A percentile compares a stretch with the other conserved stretches of the same genome.
Evolutionary conservation across 2,113 vertebrate species (phyloP).

Genomic region (Canis aureus): DNA sequence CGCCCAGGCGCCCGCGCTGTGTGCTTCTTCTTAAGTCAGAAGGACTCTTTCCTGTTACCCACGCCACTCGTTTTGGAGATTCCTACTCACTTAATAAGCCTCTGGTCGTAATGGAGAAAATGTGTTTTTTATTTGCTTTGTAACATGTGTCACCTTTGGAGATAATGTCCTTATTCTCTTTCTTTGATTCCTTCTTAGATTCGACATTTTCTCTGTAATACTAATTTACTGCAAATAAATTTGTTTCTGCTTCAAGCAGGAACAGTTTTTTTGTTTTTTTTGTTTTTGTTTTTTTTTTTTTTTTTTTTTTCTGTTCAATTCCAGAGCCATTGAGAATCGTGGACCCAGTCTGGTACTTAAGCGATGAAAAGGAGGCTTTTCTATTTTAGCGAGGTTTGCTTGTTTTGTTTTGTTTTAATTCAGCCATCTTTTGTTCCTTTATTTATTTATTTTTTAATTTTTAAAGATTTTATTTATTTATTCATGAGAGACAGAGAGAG

Average conservation of each 20-base stretch:
- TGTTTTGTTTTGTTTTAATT: too few species aligned
- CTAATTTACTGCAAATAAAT: not conserved
- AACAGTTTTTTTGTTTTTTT: too few species aligned
- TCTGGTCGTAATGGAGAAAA: not conserved
- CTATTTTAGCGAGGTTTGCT: too few species aligned
- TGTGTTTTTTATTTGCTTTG: conserved; percentile 3
- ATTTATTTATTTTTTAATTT: too few species aligned
- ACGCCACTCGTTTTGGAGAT: conserved; percentile 46
- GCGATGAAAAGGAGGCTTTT: too few species aligned
- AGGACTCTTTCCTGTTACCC: not conserved
- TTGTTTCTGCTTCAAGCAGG: not conserved
- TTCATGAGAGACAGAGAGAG: too few species aligned
- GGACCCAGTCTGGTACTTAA: too few species aligned
- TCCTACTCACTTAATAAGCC: not conserved
- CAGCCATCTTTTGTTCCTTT: too few species aligned
- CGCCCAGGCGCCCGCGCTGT: not conserved
- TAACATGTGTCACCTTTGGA: conserved; percentile 44
- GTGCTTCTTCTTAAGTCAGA: not conserved
- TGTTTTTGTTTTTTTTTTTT: too few species aligned
- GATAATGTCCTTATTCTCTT: not conserved
- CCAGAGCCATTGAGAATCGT: too few species aligned
- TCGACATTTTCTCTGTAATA: conserved; percentile 33
- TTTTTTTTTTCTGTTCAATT: too few species aligned
- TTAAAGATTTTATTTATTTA: too few species aligned
- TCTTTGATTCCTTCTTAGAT: not conserved